phyloP scores from a whole-genome alignment of 2,797 vertebrate species.

The Monodelphis domestica region DNA sequence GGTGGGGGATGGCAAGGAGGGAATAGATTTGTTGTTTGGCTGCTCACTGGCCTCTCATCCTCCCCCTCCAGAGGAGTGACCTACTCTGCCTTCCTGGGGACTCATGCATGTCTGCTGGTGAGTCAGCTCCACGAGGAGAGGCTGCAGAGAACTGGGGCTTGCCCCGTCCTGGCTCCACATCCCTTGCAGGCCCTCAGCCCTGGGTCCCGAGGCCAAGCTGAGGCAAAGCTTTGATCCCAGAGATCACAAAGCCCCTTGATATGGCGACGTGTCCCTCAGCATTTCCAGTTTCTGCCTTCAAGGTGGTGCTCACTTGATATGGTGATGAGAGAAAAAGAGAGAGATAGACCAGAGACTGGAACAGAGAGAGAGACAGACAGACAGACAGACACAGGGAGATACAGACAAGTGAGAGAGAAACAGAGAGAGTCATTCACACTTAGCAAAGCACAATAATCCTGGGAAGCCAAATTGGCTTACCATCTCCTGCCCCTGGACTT shows the following conservation, averaged over 20 bases:
- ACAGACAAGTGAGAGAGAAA: too few relatives aligned
- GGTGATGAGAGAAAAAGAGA: neutral
- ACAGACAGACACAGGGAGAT: too few relatives aligned
- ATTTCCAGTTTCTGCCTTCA: neutral
- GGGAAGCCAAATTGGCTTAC: neutral
- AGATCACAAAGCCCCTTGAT: neutral
- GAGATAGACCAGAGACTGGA: too few relatives aligned
- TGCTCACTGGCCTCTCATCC: neutral
- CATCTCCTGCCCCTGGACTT: neutral
- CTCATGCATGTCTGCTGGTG: neutral
- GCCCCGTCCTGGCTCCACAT: neutral
- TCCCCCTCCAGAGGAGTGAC: neutral
- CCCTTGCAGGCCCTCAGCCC: neutral
- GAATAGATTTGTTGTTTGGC: neutral
- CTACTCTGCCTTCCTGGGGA: neutral
- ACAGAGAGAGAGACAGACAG: too few relatives aligned
- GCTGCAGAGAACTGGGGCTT: neutral
- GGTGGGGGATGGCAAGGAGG: neutral
- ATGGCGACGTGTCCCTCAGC: neutral
- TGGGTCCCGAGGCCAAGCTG: neutral
- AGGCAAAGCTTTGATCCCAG: neutral
- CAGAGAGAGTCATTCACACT: neutral
- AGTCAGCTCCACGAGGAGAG: neutral
- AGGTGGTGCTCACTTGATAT: neutral
- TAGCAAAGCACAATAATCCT: neutral